These are phyloP conservation scores for Hydrophis major DNA, from an alignment of 2,797 vertebrate genomes.

Conservation along the genomic window DNA sequence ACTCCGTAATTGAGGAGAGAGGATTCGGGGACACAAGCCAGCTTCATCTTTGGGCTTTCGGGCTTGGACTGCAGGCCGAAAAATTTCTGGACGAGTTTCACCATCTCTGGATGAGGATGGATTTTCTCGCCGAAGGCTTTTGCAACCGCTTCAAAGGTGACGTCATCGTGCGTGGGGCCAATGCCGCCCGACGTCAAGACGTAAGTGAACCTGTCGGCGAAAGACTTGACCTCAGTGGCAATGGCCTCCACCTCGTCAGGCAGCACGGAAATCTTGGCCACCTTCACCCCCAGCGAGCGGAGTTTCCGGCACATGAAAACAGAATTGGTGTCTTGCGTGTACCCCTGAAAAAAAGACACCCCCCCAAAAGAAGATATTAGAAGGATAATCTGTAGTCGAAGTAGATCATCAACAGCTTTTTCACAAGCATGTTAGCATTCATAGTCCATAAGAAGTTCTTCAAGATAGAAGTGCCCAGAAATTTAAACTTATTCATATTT, in stretches of 20 bases:
- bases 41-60: constrained; percentile 80
- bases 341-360: constrained; percentile 73
- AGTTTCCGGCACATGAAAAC: constrained; percentile 84
- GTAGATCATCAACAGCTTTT: too few relatives aligned
- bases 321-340: constrained; percentile 93
- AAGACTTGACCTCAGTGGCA: constrained; percentile 80
- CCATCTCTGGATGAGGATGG: constrained; percentile 81
- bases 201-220: constrained; percentile 81
- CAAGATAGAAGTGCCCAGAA: too few relatives aligned
- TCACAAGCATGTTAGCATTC: too few relatives aligned
- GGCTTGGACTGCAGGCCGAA: constrained; percentile 68
- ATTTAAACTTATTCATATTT: too few relatives aligned
- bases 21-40: constrained; percentile 82
- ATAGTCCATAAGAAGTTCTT: too few relatives aligned
- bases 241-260: constrained; percentile 85
- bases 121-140: constrained; percentile 84
- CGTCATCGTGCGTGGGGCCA: constrained; percentile 93
- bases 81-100: constrained; percentile 74
- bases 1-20: constrained; percentile 86
- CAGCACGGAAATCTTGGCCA: constrained; percentile 84
- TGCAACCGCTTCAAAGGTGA: constrained; percentile 91
- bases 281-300: constrained; percentile 84
- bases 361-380: not conserved
- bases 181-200: constrained; percentile 92
- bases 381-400: not conserved